Evolutionary conservation across 1,140 invertebrate species (phyloP).

Genomic region (Chlorops oryzae): DNA sequence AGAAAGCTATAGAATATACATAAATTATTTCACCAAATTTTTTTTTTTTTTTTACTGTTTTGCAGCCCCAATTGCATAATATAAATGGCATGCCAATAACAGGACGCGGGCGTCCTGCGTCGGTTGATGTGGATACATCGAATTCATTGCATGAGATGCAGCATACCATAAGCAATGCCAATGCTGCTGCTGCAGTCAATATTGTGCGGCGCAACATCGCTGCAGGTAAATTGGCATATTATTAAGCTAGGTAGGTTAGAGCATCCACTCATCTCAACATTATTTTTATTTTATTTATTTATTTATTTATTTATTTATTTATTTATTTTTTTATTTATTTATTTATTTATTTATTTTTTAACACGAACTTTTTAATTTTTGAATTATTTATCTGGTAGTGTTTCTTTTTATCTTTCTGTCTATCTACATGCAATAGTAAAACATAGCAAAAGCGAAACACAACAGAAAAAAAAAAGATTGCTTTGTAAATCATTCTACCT

Average conservation of each 20-base stretch:
- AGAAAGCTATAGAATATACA: neutral
- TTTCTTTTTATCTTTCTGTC: too few relatives aligned
- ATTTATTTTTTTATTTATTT: neutral
- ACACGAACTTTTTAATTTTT: too few relatives aligned
- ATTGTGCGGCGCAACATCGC: constrained; percentile 46
- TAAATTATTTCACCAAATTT: too few relatives aligned
- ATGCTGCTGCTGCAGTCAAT: constrained; percentile 26
- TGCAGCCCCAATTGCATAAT: constrained; percentile 34
- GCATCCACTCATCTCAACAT: constrained; percentile 33
- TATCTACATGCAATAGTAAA: too few relatives aligned
- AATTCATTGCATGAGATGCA: constrained; percentile 29
- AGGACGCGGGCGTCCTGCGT: constrained; percentile 52
- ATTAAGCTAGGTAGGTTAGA: constrained; percentile 43
- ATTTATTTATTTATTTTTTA: too few relatives aligned
- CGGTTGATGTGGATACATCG: constrained; percentile 52
- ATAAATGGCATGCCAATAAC: constrained; percentile 42
- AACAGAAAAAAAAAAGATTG: too few relatives aligned
- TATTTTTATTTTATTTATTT: neutral
- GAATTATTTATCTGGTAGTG: too few relatives aligned
- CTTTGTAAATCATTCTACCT: too few relatives aligned
- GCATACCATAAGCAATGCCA: constrained; percentile 43
- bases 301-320: neutral
- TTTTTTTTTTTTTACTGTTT: neutral
- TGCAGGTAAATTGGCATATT: constrained; percentile 46
- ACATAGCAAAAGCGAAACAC: too few relatives aligned